A percentile compares a stretch with the other conserved stretches of the same genome.
Conservation (phyloP, 2,888 invertebrate species). For the Pammene aurita region DNA sequence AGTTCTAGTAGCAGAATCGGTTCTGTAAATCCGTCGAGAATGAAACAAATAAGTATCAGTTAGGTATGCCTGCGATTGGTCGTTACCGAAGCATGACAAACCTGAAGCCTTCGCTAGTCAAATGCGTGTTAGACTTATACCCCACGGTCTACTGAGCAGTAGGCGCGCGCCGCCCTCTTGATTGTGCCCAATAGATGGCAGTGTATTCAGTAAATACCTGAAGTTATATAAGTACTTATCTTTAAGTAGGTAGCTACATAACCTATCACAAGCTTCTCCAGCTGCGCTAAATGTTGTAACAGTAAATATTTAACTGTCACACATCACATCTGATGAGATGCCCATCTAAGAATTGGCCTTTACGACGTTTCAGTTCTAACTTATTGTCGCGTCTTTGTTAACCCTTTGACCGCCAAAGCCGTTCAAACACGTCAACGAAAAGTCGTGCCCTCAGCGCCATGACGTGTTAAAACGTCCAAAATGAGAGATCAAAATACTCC, state of each 20-base stretch:
- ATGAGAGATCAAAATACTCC: too few relatives aligned
- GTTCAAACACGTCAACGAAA: too few relatives aligned
- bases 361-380: background rate
- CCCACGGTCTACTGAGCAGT: conserved; percentile 55
- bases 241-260: background rate
- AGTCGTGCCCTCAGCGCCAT: too few relatives aligned
- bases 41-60: background rate
- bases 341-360: background rate
- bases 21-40: background rate
- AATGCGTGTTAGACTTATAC: conserved; percentile 20
- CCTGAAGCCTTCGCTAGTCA: conserved; percentile 52
- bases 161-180: conserved; percentile 61
- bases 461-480: too few relatives aligned
- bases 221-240: background rate
- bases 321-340: background rate
- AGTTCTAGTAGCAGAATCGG: background rate
- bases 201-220: conserved; percentile 9
- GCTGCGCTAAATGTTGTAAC: conserved; percentile 13
- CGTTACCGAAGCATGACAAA: conserved; percentile 58
- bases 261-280: conserved; percentile 9
- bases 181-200: conserved; percentile 16
- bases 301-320: background rate
- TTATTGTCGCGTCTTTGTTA: too few relatives aligned
- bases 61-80: conserved; percentile 57
- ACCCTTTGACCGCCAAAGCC: too few relatives aligned